Conservation (phyloP, 2,797 vertebrate genomes). For the Acanthurus tractus region DNA sequence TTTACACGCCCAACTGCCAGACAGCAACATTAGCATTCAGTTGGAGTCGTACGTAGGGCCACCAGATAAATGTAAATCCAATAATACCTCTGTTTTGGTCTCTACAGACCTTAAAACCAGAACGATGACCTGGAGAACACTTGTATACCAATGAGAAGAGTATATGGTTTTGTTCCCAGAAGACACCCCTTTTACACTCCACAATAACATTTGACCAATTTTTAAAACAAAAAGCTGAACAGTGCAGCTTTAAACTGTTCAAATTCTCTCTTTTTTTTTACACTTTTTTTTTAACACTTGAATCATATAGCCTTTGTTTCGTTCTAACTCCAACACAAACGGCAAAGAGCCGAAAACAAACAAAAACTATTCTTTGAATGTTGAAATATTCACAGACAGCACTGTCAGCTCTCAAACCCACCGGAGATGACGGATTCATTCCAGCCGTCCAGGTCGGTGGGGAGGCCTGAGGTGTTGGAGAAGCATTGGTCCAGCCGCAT, state of each 20-base stretch:
- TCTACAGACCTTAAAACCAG: neutral
- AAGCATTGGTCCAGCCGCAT: conserved; percentile 91
- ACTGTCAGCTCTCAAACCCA: conserved; percentile 73
- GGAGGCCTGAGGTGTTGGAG: conserved; percentile 91
- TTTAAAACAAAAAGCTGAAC: neutral
- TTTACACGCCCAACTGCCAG: neutral
- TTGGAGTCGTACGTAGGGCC: neutral
- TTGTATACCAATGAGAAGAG: neutral
- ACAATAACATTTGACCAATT: neutral
- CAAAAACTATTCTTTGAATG: neutral
- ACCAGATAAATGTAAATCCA: neutral
- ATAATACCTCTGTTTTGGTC: too few species aligned
- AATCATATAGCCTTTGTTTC: neutral
- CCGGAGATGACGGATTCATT: conserved; percentile 96
- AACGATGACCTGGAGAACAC: neutral
- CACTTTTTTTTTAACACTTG: too few species aligned
- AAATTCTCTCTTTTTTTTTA: neutral
- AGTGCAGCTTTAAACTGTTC: neutral
- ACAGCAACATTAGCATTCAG: neutral
- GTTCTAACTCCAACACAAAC: conserved; percentile 1
- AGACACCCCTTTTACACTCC: neutral
- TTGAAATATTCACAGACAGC: neutral
- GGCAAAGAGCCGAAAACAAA: neutral
- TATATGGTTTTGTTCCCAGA: neutral
- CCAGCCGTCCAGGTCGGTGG: conserved; percentile 92